Evolutionary conservation across 2,113 vertebrate genomes (phyloP).

Genomic region (Opisthocomus hoazin): DNA sequence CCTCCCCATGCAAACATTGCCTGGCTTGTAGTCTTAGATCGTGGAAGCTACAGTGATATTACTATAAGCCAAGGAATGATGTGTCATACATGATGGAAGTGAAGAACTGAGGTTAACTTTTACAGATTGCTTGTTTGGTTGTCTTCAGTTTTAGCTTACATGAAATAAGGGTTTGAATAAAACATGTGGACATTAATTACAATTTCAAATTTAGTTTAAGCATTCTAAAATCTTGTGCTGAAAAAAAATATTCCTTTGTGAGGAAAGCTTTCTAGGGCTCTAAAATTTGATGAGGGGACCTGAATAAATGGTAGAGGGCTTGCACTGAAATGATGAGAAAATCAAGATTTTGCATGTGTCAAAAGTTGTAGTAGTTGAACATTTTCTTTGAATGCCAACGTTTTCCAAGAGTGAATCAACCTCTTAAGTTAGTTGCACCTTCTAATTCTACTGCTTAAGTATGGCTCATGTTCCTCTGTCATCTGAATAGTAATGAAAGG

Average conservation of each 20-base stretch:
- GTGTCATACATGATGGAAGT: not conserved
- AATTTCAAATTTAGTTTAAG: not conserved
- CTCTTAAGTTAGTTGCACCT: accelerated
- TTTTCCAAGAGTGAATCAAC: not conserved
- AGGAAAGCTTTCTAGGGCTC: not conserved
- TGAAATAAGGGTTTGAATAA: not conserved
- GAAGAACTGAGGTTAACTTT: not conserved
- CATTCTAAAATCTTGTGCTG: not conserved
- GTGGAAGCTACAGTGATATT: not conserved
- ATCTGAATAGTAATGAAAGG: not conserved
- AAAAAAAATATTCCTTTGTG: not conserved
- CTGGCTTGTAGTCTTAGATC: not conserved
- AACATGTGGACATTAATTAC: not conserved
- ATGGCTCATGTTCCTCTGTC: accelerated
- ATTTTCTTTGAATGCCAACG: not conserved
- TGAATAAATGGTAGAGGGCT: not conserved
- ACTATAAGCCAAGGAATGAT: not conserved
- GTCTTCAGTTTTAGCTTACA: not conserved
- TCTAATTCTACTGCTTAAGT: not conserved
- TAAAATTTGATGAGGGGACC: not conserved
- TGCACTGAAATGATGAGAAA: not conserved
- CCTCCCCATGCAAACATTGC: not conserved
- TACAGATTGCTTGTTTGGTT: not conserved
- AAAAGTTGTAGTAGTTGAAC: not conserved
- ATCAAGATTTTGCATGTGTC: not conserved